These are phyloP conservation scores for Diadumene lineata DNA, from an alignment of 92 coral and sea anemone species.

Conservation along the genomic window DNA sequence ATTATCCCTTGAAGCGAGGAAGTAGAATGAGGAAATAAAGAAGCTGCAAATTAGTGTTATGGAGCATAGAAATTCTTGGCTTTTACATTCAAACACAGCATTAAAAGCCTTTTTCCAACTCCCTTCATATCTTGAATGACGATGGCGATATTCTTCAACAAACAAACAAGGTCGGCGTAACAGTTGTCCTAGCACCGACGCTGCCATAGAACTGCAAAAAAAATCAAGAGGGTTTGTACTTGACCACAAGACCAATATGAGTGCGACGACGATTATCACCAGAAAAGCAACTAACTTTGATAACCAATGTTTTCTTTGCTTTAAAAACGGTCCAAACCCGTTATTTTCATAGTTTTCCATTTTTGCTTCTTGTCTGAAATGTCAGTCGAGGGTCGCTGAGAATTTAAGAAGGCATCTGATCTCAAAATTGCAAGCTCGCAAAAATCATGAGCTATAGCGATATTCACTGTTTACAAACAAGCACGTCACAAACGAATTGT, in stretches of 20 bases:
- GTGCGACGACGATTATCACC: not conserved
- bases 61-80: constrained; percentile 13
- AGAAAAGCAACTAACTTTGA: not conserved
- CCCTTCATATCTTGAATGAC: constrained; percentile 65
- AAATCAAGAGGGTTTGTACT: constrained; percentile 28
- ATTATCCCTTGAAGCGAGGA: constrained; percentile 2
- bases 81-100: constrained; percentile 54
- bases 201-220: constrained; percentile 38
- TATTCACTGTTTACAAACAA: too few relatives aligned
- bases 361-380: too few relatives aligned
- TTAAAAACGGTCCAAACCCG: constrained; percentile 42
- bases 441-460: too few relatives aligned
- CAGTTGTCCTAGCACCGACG: constrained; percentile 67
- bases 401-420: too few relatives aligned
- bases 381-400: too few relatives aligned
- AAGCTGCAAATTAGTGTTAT: not conserved
- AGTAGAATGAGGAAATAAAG: constrained; percentile 4
- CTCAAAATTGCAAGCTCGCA: too few relatives aligned
- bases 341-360: constrained; percentile 19
- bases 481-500: too few relatives aligned
- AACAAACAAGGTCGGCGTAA: constrained; percentile 66
- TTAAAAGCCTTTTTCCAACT: constrained; percentile 46
- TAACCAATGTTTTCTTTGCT: constrained; percentile 23
- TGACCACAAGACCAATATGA: not conserved
- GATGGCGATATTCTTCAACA: constrained; percentile 71